Percentiles rank a stretch among this genome's conserved stretches.
Conservation (phyloP, 30 jellyfish, hydroid and myxozoan species). For the Rhopilema esculentum region DNA sequence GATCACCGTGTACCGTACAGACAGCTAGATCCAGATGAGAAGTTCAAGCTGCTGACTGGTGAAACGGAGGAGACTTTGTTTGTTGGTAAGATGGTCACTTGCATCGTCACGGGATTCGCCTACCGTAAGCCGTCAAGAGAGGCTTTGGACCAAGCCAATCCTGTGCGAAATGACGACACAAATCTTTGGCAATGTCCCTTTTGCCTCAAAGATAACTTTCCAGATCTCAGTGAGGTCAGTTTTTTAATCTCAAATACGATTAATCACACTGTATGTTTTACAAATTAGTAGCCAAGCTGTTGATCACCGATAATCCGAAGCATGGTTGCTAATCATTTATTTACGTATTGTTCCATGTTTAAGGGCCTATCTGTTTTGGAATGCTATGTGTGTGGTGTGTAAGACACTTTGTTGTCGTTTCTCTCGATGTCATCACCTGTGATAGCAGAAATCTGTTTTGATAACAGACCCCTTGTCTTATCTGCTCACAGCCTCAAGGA, state of each 20-base stretch:
- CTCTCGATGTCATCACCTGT: no score
- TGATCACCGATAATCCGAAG: not conserved
- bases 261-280: not conserved
- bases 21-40: slow-evolving; percentile 73
- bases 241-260: not conserved
- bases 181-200: slow-evolving; percentile 96
- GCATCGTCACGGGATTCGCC: slow-evolving; percentile 96
- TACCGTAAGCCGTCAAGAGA: slow-evolving; percentile 91
- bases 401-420: not conserved
- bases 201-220: slow-evolving; percentile 87
- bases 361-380: not conserved
- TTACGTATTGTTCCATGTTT: not conserved
- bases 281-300: not conserved
- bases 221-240: slow-evolving; percentile 95
- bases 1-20: slow-evolving; percentile 89
- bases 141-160: slow-evolving; percentile 95
- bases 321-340: not conserved
- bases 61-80: slow-evolving; percentile 89
- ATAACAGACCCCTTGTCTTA: no score
- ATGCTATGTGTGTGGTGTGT: not conserved
- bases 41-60: slow-evolving; percentile 82
- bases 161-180: slow-evolving; percentile 92
- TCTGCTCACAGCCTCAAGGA: no score
- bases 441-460: no score
- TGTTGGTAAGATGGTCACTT: slow-evolving; percentile 87